Evolutionary conservation across 1,140 invertebrate genomes (phyloP), one percentile per base, ranked within the genome.

Genomic region (Gonioctena quinquepunctata): DNA sequence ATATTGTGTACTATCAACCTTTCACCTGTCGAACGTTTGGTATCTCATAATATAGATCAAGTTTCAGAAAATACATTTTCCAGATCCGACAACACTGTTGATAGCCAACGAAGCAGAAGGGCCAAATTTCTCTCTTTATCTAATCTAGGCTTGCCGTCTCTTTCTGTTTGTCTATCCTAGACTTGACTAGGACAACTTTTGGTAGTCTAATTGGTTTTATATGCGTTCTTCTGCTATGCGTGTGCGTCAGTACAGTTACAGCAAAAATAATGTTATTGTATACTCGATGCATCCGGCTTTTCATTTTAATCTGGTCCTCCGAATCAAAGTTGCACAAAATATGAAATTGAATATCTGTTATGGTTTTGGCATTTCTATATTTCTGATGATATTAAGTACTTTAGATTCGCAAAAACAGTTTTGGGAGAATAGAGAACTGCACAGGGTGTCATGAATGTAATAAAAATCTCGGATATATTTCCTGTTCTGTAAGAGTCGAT

Each of bases 141-240:
- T 66, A 25, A 3, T 21, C 63, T 22, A 27, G 13, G 22, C 19
- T 16, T 18, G 48, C 49, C 26, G n/a, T 66, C 63, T 28, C 27
- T 52, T n/a, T 66, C 63, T 66, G 52, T 73, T 73, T 59, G 64
- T 64, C 67, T 73, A 66, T 66, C 42, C 71, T 73, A 66, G 64
- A 57, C 54, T 66, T 66, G 64, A 66, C 64, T 66, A 73, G 71
- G 71, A 68, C 71, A 73, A 73, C 67, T 66, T 62, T 66, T 52
- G 48, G 63, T 50, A 50, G 67, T 69, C 62, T 72, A 69, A 66
- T 73, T 73, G 59, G 64, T 67, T 56, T 19, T 68, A 61, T 66
- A 66, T 66, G 63, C 63, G 48, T 62, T 54, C 52, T 54, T 54
- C 52, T 54, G 52, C 23, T 62, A 62, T 66, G 49, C 50, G 49